Base-by-base conservation (phyloP, 2,888 invertebrate species). In the Chaitophorus viminalis region DNA sequence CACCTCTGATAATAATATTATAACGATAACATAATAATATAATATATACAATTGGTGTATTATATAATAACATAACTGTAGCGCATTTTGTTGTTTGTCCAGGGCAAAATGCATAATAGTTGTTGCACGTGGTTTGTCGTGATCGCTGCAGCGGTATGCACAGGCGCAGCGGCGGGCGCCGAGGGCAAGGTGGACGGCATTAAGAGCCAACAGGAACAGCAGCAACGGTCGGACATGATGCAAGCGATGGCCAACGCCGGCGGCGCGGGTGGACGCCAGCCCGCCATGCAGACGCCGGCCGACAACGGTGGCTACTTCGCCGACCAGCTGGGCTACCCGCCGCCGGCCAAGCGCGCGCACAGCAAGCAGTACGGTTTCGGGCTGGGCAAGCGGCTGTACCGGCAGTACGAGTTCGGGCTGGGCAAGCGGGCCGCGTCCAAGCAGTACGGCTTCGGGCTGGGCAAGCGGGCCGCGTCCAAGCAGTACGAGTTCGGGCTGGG, bases 401-500 rank as follows among this genome's bases (percentile, higher is more conserved):
- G 90, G n/a, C 89, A 90, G 31, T 90, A 90, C 89, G 90, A 90
- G n/a, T 90, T 90, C 78, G 90, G 90, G 6, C 88, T 90, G 33
- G 90, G 90, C n/a, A 90, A 90, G 74, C 85, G 90, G 65, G 29
- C 81, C 3, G 93, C 93, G 76, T 94, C 94, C 90, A 93, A 93
- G 90, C 94, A 94, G 46, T 93, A 93, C 91, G 92, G 92, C 89
- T 93, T 93, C 89, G 93, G 93, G 1, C 91, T 93, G 11, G 93
- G 93, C 84, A 93, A 93, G 89, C 91, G 93, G 65, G 82, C 89
- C 65, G 89, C 82, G 25, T 76, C 88, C 70, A 89, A 89, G 88
- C 90, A 93, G 74, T 94, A 93, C 91, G 93, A 92, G 88, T 94
- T 94, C 89, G 93, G 94, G 17, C 91, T 94, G 1, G 94, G 94